A percentile compares a stretch with the other conserved stretches of the same genome.
Conservation (phyloP, 2,888 invertebrate species). For the Sesamia inferens region DNA sequence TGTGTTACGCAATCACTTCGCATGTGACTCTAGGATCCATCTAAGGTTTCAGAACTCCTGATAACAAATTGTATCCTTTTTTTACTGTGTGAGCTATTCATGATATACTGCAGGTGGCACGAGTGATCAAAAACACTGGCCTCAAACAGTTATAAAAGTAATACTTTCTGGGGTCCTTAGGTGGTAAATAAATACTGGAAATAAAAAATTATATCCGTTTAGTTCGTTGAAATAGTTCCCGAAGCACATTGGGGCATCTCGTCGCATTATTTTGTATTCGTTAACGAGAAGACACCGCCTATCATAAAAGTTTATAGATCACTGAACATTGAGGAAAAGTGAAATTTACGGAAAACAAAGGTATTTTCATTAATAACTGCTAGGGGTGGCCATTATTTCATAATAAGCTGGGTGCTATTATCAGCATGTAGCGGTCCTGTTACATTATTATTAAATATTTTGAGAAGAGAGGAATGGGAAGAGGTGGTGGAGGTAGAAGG, state of each 20-base stretch:
- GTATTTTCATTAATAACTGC: slow-evolving; percentile 75
- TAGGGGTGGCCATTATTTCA: slow-evolving; percentile 70
- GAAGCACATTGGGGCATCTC: slow-evolving; percentile 17
- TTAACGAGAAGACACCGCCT: slow-evolving; percentile 42
- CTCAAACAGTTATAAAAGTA: slow-evolving; percentile 4
- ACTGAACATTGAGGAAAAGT: slow-evolving; percentile 60
- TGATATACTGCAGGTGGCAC: neutral
- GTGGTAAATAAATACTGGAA: slow-evolving; percentile 16
- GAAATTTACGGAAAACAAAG: slow-evolving; percentile 69
- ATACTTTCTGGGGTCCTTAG: too few species aligned
- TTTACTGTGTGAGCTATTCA: neutral
- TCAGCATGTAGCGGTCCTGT: slow-evolving; percentile 40
- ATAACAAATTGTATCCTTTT: neutral
- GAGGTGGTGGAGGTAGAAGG: too few species aligned
- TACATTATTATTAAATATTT: too few species aligned
- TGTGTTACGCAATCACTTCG: neutral
- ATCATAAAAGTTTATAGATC: slow-evolving; percentile 63
- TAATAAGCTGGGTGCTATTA: slow-evolving; percentile 58
- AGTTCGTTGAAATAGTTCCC: slow-evolving; percentile 10
- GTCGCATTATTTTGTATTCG: slow-evolving; percentile 43
- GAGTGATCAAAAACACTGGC: neutral
- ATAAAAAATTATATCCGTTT: slow-evolving; percentile 30
- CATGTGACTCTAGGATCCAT: neutral
- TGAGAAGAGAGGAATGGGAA: too few species aligned
- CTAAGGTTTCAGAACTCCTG: neutral